Base-by-base conservation (phyloP, 2,888 invertebrate species). In the Aspidapion aeneum region DNA sequence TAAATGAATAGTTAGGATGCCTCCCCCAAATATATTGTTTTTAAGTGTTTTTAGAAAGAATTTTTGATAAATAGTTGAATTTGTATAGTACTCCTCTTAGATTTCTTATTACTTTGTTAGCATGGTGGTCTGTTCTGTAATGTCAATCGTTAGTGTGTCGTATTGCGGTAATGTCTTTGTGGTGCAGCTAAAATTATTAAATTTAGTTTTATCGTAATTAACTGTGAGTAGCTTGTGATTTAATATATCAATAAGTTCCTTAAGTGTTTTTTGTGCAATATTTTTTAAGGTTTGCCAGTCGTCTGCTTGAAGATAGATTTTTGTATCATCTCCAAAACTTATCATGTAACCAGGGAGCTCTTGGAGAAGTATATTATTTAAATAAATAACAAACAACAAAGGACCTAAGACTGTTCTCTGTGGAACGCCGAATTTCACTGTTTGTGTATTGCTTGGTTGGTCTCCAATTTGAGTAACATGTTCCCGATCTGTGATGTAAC, bases 401-500 rank as follows among this genome's bases (percentile, higher is more conserved):
- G 55, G 55, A 12, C 55, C 18, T 17, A 55, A 55, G 9, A 55
- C 55, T 16, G 55, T 55, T 17, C 55, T 17, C n/a, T 55, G 55
- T 9, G 55, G 55, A 17, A 55, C 55, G n/a, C 55, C 55, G n/a
- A 17, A 55, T 55, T 9, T 18, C 12, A 55, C 55, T 12, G 49
- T 9, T n/a, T 48, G 9, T 48, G 49, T 9, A 48, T 9, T 18
- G 18, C 55, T 55, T 55, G 18, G 18, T 55, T 16, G 9, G n/a
- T 55, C 18, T 55, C n/a, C 18, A 17, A 55, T 17, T 17, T 16
- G 9, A 17, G n/a, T 17, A 12, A 9, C 9, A n/a, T 60, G 55
- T 22, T 63, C 49, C 12, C 60, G 19, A 3, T 18, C 9, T 2
- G 17, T 55, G 49, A 63, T 16, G 55, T 56, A 60, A 1, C 21